Percentiles rank a stretch among this genome's conserved stretches.
phyloP scores from a whole-genome alignment of 2,888 invertebrate genomes.

The Erebia palarica region DNA sequence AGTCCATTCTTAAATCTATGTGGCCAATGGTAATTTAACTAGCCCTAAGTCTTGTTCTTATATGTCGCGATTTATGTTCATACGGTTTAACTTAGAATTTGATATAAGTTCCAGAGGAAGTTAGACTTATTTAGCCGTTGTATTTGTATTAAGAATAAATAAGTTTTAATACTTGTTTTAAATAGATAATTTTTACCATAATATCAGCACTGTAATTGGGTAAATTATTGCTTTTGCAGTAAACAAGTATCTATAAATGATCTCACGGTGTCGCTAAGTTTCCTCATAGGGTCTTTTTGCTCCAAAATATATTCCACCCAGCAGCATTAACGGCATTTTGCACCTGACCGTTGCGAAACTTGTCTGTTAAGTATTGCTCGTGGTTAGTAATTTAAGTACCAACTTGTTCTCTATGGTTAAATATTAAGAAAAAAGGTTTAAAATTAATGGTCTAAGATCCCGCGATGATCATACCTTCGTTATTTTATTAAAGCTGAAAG shows the following conservation, averaged over 20 bases:
- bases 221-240: background rate
- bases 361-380: background rate
- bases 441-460: no score
- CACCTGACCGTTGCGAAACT: conserved; percentile 12
- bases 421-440: background rate
- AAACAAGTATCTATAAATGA: conserved; percentile 15
- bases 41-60: no score
- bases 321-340: background rate
- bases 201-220: background rate
- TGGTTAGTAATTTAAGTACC: background rate
- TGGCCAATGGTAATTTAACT: no score
- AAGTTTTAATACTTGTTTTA: background rate
- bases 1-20: no score
- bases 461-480: no score
- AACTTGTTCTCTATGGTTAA: background rate
- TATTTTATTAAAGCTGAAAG: no score
- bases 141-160: no score
- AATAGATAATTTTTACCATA: background rate
- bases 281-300: conserved; percentile 22
- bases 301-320: conserved; percentile 17
- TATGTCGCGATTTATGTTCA: no score
- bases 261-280: conserved; percentile 12
- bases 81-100: no score
- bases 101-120: no score
- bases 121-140: no score